Conservation (phyloP, 2,113 vertebrate genomes). For the Spea multiplicata region DNA sequence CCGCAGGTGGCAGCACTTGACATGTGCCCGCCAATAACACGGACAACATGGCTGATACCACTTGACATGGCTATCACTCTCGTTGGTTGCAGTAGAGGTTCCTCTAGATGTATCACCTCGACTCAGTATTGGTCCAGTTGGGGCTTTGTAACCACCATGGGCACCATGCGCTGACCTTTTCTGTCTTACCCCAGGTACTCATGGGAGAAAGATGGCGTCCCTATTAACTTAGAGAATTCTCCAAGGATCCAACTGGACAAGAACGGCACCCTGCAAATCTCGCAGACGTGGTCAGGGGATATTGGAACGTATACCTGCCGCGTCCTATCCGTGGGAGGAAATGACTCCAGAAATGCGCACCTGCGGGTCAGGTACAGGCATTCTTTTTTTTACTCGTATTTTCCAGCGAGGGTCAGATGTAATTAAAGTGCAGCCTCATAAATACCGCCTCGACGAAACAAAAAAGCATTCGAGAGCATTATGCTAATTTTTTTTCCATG, state of each 20-base stretch:
- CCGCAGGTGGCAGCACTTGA: too few species aligned
- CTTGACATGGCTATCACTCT: too few species aligned
- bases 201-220: conserved; percentile 89
- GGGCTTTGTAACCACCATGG: too few species aligned
- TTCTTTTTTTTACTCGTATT: background rate
- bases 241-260: conserved; percentile 79
- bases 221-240: conserved; percentile 69
- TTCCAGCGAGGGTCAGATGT: too few species aligned
- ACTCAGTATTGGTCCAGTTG: too few species aligned
- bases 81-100: too few species aligned
- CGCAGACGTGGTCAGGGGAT: conserved; percentile 98
- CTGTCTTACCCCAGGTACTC: conserved; percentile 66
- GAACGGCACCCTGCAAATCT: conserved; percentile 87
- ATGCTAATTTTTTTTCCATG: background rate
- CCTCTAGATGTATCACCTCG: too few species aligned
- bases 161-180: background rate
- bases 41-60: too few species aligned
- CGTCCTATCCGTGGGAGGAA: conserved; percentile 87
- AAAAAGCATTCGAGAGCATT: background rate
- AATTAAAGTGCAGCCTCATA: too few species aligned
- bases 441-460: too few species aligned
- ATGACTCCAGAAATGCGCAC: conserved; percentile 88
- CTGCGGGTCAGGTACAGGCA: conserved; percentile 84
- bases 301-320: conserved; percentile 93
- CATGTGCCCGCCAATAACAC: too few species aligned